Conservation (phyloP, 2,888 invertebrate genomes). For the Bembecia ichneumoniformis region DNA sequence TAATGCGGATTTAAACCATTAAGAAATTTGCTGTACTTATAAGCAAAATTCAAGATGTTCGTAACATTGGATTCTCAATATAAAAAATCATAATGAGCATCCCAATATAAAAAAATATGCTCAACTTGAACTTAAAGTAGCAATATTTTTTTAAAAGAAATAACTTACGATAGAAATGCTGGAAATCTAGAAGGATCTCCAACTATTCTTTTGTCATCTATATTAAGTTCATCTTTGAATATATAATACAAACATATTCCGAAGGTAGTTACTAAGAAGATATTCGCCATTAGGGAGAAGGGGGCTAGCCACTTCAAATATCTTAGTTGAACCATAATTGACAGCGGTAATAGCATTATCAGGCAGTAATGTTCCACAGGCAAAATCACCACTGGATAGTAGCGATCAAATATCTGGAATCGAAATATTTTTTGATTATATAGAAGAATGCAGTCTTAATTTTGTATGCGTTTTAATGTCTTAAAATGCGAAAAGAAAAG, state of each 20-base stretch:
- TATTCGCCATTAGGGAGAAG: constrained; percentile 88
- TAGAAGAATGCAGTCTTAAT: too few species aligned
- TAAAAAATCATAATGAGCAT: too few species aligned
- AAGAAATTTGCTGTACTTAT: too few species aligned
- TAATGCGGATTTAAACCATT: too few species aligned
- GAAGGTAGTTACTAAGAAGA: constrained; percentile 83
- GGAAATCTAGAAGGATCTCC: constrained; percentile 77
- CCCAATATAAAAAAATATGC: too few species aligned
- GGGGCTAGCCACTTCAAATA: constrained; percentile 88
- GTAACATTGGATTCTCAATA: too few species aligned
- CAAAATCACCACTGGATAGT: constrained; percentile 31
- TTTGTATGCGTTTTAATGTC: too few species aligned
- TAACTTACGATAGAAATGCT: constrained; percentile 81
- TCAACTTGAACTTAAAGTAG: too few species aligned
- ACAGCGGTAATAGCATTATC: constrained; percentile 46
- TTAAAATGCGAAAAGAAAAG: too few species aligned
- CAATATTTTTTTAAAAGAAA: not conserved
- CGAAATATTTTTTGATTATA: not conserved
- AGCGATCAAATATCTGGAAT: constrained; percentile 55
- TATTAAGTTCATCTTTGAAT: constrained; percentile 67
- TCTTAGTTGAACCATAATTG: constrained; percentile 70
- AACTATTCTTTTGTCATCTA: constrained; percentile 63
- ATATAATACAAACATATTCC: constrained; percentile 87
- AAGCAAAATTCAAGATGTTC: too few species aligned
- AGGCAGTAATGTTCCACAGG: constrained; percentile 56